Conservation (phyloP, 2,797 vertebrate genomes). For the Rhabdomys pumilio region DNA sequence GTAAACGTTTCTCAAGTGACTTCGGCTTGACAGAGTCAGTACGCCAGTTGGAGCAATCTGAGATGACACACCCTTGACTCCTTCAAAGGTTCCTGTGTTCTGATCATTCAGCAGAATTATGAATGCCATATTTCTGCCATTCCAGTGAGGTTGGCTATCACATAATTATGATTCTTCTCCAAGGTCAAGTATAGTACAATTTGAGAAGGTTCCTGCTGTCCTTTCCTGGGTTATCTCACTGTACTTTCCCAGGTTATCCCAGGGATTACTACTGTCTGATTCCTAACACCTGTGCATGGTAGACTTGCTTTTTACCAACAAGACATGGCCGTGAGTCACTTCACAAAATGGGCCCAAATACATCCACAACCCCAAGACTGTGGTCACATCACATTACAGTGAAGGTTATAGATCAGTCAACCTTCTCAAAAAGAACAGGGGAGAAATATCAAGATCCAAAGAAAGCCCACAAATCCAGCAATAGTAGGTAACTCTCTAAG, state of each 20-base stretch:
- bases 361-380: background rate
- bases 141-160: background rate
- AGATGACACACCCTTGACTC: background rate
- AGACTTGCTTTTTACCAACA: background rate
- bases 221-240: background rate
- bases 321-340: too few species aligned
- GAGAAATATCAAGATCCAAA: conserved; percentile 22
- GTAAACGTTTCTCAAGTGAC: background rate
- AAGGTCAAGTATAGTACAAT: background rate
- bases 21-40: background rate
- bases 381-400: background rate
- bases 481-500: background rate
- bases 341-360: background rate
- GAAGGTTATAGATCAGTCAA: background rate
- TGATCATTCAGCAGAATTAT: background rate
- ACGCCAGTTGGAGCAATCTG: background rate
- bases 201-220: background rate
- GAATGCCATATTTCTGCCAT: background rate
- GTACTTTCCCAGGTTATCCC: background rate
- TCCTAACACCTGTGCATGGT: background rate
- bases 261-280: background rate
- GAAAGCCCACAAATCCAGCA: conserved; percentile 1
- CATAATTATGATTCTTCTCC: background rate
- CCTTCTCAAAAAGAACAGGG: background rate
- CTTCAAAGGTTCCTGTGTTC: background rate